Evolutionary conservation across 2,888 invertebrate genomes (phyloP).

Genomic region (Acrobasis consociella): DNA sequence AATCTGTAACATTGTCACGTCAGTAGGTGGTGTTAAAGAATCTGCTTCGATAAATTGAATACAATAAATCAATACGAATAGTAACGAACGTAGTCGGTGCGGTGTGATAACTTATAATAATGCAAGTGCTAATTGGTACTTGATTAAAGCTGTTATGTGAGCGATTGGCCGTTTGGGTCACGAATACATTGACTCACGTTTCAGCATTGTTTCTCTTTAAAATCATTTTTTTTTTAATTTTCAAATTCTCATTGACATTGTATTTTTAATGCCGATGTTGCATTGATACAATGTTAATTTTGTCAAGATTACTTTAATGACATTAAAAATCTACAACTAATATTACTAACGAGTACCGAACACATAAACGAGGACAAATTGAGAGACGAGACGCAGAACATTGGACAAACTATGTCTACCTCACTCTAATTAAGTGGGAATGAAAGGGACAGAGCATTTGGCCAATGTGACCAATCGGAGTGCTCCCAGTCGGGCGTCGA

Average conservation of each 20-base stretch:
- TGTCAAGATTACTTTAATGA: too few species aligned
- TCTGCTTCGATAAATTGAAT: neutral
- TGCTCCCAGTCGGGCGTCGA: constrained; percentile 36
- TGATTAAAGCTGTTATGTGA: neutral
- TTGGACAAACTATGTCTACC: constrained; percentile 11
- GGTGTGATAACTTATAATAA: neutral
- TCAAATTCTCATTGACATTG: too few species aligned
- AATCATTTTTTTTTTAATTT: too few species aligned
- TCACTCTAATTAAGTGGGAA: neutral
- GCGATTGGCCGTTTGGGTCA: neutral
- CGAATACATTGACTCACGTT: too few species aligned
- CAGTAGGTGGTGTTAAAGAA: neutral
- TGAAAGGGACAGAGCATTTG: constrained; percentile 15
- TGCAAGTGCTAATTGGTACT: neutral
- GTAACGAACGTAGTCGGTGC: constrained; percentile 2
- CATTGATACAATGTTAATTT: too few species aligned
- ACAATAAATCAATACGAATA: constrained; percentile 16
- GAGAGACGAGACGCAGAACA: neutral
- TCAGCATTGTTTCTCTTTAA: too few species aligned
- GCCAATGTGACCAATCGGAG: constrained; percentile 24
- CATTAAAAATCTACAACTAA: too few species aligned
- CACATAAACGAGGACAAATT: neutral
- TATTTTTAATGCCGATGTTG: too few species aligned
- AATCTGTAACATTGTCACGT: neutral
- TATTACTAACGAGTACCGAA: neutral